Percentiles rank a stretch among this genome's conserved stretches.
Evolutionary conservation across 2,797 vertebrate genomes (phyloP).

Genomic region (Dromococcyx pavoninus): DNA sequence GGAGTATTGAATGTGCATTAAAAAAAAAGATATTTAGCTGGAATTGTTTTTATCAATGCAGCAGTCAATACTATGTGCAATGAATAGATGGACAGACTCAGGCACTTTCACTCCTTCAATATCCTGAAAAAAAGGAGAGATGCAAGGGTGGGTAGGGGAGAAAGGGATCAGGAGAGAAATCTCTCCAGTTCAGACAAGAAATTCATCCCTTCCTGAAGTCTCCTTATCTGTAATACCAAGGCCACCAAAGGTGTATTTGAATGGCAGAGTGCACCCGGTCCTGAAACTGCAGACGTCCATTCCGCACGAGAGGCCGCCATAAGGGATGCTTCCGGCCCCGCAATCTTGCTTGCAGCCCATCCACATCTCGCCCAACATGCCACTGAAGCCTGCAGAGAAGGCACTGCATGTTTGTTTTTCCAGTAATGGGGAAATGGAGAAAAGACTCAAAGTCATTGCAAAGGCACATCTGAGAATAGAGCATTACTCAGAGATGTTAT

Average conservation of each 20-base stretch:
- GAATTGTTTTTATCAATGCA: background rate
- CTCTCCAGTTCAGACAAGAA: background rate
- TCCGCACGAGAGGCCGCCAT: background rate
- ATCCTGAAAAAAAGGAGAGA: background rate
- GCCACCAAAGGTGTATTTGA: background rate
- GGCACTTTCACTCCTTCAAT: background rate
- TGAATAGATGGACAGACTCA: background rate
- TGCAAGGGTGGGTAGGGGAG: background rate
- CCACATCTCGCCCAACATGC: rapidly evolving
- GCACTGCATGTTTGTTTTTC: background rate
- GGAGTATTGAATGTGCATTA: background rate
- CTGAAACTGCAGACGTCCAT: background rate
- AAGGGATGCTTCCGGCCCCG: rapidly evolving
- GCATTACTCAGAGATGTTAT: background rate
- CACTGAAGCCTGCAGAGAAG: background rate
- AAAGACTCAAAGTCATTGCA: conserved; percentile 43
- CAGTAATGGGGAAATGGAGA: background rate
- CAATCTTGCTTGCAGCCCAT: background rate
- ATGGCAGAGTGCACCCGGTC: background rate
- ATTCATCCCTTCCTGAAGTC: background rate
- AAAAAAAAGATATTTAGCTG: background rate
- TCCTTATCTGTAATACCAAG: background rate
- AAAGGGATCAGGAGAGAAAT: background rate
- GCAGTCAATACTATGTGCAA: background rate
- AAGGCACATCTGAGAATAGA: conserved; percentile 8